Percentiles rank a stretch among this genome's conserved stretches.
Evolutionary conservation across 2,797 vertebrate genomes (phyloP).

Genomic region (Scyliorhinus canicula): DNA sequence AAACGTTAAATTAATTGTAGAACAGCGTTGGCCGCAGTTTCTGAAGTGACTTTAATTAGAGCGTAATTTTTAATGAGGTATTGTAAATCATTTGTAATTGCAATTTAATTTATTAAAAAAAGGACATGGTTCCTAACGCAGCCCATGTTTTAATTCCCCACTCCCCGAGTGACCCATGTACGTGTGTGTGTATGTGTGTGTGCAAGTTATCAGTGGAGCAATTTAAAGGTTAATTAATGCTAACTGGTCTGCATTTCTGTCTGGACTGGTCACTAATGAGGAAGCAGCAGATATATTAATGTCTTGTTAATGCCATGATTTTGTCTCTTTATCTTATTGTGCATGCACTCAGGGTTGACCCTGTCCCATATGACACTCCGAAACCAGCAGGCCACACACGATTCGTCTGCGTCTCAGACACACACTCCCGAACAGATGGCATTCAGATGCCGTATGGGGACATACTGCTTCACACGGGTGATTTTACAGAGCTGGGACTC

Average conservation of each 20-base stretch:
- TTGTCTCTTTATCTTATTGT: constrained; percentile 41
- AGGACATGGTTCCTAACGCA: neutral
- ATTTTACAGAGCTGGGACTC: constrained; percentile 96
- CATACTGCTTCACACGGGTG: constrained; percentile 92
- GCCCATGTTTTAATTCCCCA: neutral
- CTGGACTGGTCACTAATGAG: constrained; percentile 19
- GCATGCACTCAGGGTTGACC: constrained; percentile 73
- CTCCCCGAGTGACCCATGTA: neutral
- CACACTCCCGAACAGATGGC: constrained; percentile 95
- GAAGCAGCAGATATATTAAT: constrained; percentile 29
- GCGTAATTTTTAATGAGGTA: constrained; percentile 37
- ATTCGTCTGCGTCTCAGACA: constrained; percentile 94
- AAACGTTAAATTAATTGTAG: constrained; percentile 37
- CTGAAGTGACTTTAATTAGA: constrained; percentile 35
- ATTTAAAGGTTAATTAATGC: constrained; percentile 33
- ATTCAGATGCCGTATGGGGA: constrained; percentile 99
- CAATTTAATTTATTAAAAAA: constrained; percentile 27
- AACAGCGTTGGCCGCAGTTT: neutral
- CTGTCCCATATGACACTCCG: constrained; percentile 89
- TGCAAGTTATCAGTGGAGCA: neutral
- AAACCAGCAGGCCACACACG: constrained; percentile 93
- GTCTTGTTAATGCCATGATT: constrained; percentile 24
- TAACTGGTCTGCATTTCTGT: constrained; percentile 20
- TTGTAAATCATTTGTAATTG: constrained; percentile 37
- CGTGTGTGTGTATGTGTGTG: neutral